Base-by-base conservation (phyloP, 2,113 vertebrate genomes). In the Oncorhynchus tshawytscha region DNA sequence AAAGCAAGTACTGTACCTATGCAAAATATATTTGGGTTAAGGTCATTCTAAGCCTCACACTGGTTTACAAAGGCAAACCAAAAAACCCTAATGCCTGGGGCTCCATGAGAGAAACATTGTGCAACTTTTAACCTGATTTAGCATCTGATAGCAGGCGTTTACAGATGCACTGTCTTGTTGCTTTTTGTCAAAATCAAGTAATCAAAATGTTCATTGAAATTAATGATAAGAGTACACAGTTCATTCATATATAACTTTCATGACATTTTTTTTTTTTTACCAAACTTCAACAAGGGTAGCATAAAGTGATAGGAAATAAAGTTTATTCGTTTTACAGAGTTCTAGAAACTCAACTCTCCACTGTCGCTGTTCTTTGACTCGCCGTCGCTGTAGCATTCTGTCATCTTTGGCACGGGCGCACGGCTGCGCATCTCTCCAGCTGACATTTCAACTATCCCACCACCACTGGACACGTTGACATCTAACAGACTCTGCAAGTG, bases 401-500 rank as follows among this genome's bases (percentile, higher is more conserved):
- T 84, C 0, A n/a, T 86, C 76, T 82, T 81, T 49, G 13, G 77
- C 8, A 78, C 34, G 9, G 82, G 62, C 49, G 79, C 75, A 67
- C 71, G 4, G 66, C 72, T 81, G 0, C 73, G 45, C n/a, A 67
- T 25, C 4, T 92, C 90, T 78, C 76, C 81, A 1, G 87, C 77
- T 15, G 87, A 71, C 15, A 80, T 71, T 0, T 54, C 69, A 22
- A n/a, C 31, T 81, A 83, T 78, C 78, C 86, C 73, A 1, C 62
- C 27, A 67, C 34, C 74, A 5, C 81, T 89, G 16, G 83, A 74
- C 74, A 89, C 85, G 22, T 89, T 91, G 49, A 89, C 70, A 74
- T 95, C 94, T 91, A 98, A 89, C 84, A 96, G 71, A 67, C 81
- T 88, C 90, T 98, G 96, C 78, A 99, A 93, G 77, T 96, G 95